A percentile compares a stretch with the other conserved stretches of the same genome.
phyloP scores from a whole-genome alignment of 2,113 vertebrate genomes.

The Hyperopisus bebe region DNA sequence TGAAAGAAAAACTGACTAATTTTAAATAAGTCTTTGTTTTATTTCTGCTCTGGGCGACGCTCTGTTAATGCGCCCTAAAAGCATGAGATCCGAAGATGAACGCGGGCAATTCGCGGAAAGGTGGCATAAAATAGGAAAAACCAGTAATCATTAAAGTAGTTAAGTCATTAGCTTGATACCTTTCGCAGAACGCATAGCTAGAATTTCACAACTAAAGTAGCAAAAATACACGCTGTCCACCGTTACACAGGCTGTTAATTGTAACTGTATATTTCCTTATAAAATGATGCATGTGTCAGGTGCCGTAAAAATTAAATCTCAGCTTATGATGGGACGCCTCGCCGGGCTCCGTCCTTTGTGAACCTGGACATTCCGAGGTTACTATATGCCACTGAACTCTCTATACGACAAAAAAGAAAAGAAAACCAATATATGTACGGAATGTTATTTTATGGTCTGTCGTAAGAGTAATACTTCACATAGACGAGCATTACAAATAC shows the following conservation, averaged over 20 bases:
- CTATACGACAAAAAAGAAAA: background rate
- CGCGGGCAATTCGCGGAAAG: background rate
- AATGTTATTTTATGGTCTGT: background rate
- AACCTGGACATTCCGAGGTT: background rate
- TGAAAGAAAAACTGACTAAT: background rate
- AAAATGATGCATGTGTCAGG: background rate
- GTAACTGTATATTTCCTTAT: background rate
- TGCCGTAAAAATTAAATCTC: background rate
- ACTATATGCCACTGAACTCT: background rate
- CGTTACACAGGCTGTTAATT: background rate
- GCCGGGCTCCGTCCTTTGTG: background rate
- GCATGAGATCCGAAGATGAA: background rate
- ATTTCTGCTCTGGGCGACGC: background rate
- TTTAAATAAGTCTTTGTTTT: background rate
- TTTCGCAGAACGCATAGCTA: background rate
- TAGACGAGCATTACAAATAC: background rate
- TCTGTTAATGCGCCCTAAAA: background rate
- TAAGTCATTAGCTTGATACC: background rate
- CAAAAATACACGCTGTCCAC: background rate
- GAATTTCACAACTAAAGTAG: background rate
- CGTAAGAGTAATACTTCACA: background rate
- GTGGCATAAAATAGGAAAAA: background rate
- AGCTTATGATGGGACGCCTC: background rate
- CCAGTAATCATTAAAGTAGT: background rate
- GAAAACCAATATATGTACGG: background rate